phyloP scores from a whole-genome alignment of 2,113 vertebrate genomes.

The Amblyornis subalaris region DNA sequence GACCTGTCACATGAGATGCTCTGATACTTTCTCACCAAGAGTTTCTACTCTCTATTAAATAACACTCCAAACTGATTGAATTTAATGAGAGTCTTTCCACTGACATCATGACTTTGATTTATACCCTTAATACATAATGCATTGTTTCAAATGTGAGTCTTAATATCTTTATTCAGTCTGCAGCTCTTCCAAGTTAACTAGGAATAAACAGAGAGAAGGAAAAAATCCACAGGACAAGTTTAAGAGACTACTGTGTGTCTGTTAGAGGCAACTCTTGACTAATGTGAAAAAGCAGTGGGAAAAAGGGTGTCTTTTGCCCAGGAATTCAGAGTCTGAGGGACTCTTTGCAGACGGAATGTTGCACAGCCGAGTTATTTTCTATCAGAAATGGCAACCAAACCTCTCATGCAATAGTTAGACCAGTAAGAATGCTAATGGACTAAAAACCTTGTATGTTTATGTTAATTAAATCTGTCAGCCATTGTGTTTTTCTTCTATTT shows the following conservation, averaged over 20 bases:
- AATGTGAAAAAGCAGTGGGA: background rate
- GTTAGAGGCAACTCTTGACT: background rate
- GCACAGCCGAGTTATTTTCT: background rate
- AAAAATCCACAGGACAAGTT: background rate
- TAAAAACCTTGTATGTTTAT: background rate
- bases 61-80: background rate
- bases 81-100: background rate
- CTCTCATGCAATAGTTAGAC: background rate
- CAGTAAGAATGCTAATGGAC: background rate
- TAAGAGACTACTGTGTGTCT: background rate
- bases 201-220: background rate
- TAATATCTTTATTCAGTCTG: background rate
- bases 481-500: constrained; percentile 15
- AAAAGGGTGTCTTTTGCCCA: background rate
- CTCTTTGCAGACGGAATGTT: background rate
- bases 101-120: constrained; percentile 39
- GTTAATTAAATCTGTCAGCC: background rate
- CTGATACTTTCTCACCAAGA: background rate
- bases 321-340: background rate
- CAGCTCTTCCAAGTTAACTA: background rate
- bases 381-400: background rate
- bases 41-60: background rate
- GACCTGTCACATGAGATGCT: background rate
- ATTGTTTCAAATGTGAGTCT: background rate
- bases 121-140: background rate